Base-by-base conservation (phyloP, 2,113 vertebrate genomes). In the Crypturellus undulatus region DNA sequence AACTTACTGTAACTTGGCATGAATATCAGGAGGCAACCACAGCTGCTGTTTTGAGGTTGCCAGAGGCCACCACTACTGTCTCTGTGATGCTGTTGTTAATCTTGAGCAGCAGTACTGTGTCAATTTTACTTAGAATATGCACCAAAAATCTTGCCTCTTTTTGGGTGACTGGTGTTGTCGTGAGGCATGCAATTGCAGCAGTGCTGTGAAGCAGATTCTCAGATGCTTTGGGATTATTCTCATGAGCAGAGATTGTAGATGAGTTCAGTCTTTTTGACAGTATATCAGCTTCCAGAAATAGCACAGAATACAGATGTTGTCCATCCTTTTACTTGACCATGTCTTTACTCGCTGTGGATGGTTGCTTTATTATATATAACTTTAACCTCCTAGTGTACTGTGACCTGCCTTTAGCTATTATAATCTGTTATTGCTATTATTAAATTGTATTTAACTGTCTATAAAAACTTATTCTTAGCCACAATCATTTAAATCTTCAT, bases 11-110 rank as follows among this genome's bases (percentile, higher is more conserved):
- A 88, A 79, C 68, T 95, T 95, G 79, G 70, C 52, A 38, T 72
- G n/a, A 86, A 4, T 79, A 9, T 80, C 30, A 45, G 76, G 38
- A 91, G 42, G 79, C 71, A 94, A 60, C 63, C 60, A 90, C 85
- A 90, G 83, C 73, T 92, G 58, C 89, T 80, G 60, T 71, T 91
- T 34, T 58, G 89, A 93, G 84, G 87, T 91, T 94, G 69, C 81
- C 69, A 58, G 75, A 88, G 72, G 65, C 84, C 72, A 62, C 43
- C 65, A 19, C 77, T 76, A 25, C 24, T 32, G 13, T 91, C 32
- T 80, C 19, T 75, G 68, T 71, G 75, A 92, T 73, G 52, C 72
- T 91, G 6, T 40, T 72, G 30, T 71, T 89, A 81, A 65, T 90
- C 58, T 77, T 58, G 19, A 77, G 47, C 51, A 84, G 79, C 58